Evolutionary conservation across 1,140 invertebrate genomes (phyloP).

Genomic region (Phortica variegata): DNA sequence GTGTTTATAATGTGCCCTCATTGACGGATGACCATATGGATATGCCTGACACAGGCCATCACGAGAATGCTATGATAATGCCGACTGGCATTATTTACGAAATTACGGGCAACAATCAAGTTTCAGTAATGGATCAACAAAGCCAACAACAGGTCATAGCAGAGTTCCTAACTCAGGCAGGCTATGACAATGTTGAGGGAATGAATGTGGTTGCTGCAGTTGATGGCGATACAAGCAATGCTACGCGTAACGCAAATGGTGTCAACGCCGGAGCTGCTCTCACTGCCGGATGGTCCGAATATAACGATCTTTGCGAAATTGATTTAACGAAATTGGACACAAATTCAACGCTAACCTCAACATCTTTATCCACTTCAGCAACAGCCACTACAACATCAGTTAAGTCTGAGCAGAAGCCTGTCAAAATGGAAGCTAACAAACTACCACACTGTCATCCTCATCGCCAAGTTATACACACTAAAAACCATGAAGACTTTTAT

Average conservation of each 20-base stretch:
- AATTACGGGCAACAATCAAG: slow-evolving; percentile 42
- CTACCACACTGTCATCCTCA: slow-evolving; percentile 26
- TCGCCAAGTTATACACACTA: slow-evolving; percentile 34
- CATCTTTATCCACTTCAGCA: not conserved
- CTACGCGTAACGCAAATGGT: not conserved
- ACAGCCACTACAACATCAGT: slow-evolving; percentile 33
- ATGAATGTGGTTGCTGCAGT: slow-evolving; percentile 27
- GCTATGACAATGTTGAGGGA: slow-evolving; percentile 36
- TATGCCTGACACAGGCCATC: slow-evolving; percentile 6
- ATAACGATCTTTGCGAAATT: slow-evolving; percentile 31
- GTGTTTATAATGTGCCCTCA: slow-evolving; percentile 44
- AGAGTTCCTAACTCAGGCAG: slow-evolving; percentile 44
- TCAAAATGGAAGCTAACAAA: slow-evolving; percentile 34
- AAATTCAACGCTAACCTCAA: slow-evolving; percentile 22
- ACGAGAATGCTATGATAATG: slow-evolving; percentile 40
- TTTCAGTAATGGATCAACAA: slow-evolving; percentile 47
- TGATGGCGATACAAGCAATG: not conserved
- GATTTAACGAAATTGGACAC: slow-evolving; percentile 47
- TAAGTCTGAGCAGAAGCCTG: no score
- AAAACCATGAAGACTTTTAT: slow-evolving; percentile 42
- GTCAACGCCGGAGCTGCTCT: not conserved
- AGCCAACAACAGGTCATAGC: slow-evolving; percentile 42
- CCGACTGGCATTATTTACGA: slow-evolving; percentile 45
- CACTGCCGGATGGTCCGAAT: slow-evolving; percentile 1
- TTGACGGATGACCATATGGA: slow-evolving; percentile 35